phyloP scores from a whole-genome alignment of 1,140 invertebrate genomes.

The Ephestia elutella region DNA sequence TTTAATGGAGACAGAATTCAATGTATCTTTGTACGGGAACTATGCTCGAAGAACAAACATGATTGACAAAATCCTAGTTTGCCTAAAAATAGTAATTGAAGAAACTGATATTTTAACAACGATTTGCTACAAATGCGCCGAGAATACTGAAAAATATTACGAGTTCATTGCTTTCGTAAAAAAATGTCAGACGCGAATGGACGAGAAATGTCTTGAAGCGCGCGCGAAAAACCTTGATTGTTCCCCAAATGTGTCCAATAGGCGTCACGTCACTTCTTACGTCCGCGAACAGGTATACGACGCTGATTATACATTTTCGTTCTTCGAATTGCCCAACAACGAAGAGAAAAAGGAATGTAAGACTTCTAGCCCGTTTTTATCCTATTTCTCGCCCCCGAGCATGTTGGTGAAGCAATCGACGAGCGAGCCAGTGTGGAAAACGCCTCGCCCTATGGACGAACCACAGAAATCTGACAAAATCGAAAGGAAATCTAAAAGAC shows the following conservation, averaged over 20 bases:
- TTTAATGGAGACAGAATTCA: constrained; percentile 56
- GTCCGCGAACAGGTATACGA: constrained; percentile 49
- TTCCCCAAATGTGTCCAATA: constrained; percentile 19
- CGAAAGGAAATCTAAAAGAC: constrained; percentile 24
- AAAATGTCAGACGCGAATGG: constrained; percentile 42
- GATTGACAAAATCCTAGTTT: constrained; percentile 55
- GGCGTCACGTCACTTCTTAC: constrained; percentile 46
- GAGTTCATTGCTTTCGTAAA: constrained; percentile 50
- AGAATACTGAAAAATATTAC: constrained; percentile 54
- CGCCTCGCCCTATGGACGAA: constrained; percentile 25
- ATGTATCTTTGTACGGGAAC: constrained; percentile 49
- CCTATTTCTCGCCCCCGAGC: constrained; percentile 53
- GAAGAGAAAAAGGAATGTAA: constrained; percentile 43
- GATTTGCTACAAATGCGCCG: constrained; percentile 60
- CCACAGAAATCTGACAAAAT: constrained; percentile 24
- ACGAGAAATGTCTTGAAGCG: constrained; percentile 10
- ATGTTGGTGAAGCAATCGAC: constrained; percentile 27
- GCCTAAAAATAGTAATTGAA: constrained; percentile 51
- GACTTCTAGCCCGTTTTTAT: constrained; percentile 55
- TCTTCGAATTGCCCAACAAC: constrained; percentile 41
- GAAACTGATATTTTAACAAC: constrained; percentile 42
- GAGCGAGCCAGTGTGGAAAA: constrained; percentile 39
- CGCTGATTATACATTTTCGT: constrained; percentile 56
- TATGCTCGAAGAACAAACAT: constrained; percentile 48
- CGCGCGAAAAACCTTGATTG: constrained; percentile 5